A percentile compares a stretch with the other conserved stretches of the same genome.
Conservation (phyloP, 53 echinoderm and acorn worm species). For the Paracentrotus lividus region DNA sequence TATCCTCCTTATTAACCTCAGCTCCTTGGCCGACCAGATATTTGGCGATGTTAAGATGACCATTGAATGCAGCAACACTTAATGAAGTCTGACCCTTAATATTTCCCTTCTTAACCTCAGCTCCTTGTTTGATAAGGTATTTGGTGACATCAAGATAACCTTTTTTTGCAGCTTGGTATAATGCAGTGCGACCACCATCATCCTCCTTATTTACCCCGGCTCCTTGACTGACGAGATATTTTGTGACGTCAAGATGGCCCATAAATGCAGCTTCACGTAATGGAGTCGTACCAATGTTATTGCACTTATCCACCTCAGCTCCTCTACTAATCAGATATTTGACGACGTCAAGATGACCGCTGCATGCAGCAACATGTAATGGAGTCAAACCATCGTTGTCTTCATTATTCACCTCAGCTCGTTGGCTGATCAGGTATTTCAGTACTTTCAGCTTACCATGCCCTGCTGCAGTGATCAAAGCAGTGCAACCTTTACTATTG, state of each 20-base stretch:
- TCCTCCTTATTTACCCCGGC: not conserved
- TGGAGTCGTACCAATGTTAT: not conserved
- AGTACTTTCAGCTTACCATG: not conserved
- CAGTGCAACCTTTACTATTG: no score
- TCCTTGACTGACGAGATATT: conserved; percentile 42
- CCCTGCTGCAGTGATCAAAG: not conserved
- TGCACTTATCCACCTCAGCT: conserved; percentile 9
- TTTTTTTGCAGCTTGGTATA: not conserved
- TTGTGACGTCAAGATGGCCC: not conserved
- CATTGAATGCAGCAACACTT: no score
- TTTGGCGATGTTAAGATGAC: not conserved
- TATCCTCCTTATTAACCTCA: conserved; percentile 18
- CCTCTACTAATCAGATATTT: conserved; percentile 15
- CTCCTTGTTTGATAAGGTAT: conserved; percentile 29
- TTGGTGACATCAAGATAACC: not conserved
- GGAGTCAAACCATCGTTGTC: no score
- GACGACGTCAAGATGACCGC: not conserved
- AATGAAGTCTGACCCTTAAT: no score
- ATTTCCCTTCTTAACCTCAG: conserved; percentile 26
- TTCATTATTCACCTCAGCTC: conserved; percentile 19
- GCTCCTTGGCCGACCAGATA: conserved; percentile 31
- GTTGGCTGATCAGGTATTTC: conserved; percentile 1
- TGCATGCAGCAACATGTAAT: not conserved
- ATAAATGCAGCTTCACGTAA: not conserved
- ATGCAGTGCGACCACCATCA: not conserved